Base-by-base conservation (phyloP, 2,888 invertebrate species). In the Lithophane socia region DNA sequence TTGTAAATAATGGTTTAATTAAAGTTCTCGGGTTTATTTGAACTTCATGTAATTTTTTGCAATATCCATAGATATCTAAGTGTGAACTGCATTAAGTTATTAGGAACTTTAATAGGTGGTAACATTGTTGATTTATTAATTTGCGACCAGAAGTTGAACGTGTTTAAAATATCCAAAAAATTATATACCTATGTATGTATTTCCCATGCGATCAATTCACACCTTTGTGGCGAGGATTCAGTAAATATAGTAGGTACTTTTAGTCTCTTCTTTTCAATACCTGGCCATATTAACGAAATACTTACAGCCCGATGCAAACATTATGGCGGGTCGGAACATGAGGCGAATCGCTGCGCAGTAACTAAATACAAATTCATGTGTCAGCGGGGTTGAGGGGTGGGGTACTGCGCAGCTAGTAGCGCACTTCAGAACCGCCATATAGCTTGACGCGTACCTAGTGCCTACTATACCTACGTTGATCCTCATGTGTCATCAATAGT, bases 1-100 rank as follows among this genome's bases (percentile, higher is more conserved):
- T 67, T 74, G 58, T 83, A 82, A 65, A 65, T 80, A 76, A 80
- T 47, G 12, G 24, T 54, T 37, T 47, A 12, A 54, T 68, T 76
- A 60, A 29, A 69, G 24, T 72, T 65, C 21, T 60, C 42, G 18
- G 18, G 7, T 42, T 67, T 63, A 56, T 67, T 68, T 67, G 10
- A 54, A 29, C 5, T 29, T 56, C 0, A 21, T 21, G 42, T 7
- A 12, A 56, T n/a, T n/a, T n/a, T 66, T 37, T 54, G 24, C 12
- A 9, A 37, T 49, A 9, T 58, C 13, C 44, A 47, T n/a, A 7
- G 3, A 10, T 49, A 10, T 49, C 9, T n/a, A n/a, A 8, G 3
- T 13, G 56, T 71, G 18, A 72, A 60, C 44, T 65, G 24, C 54
- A 60, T 72, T 49, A 24, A 47, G n/a, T 21, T 66, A 29, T 63